Base-by-base conservation (phyloP, 2,113 vertebrate genomes). In the Sprattus sprattus region DNA sequence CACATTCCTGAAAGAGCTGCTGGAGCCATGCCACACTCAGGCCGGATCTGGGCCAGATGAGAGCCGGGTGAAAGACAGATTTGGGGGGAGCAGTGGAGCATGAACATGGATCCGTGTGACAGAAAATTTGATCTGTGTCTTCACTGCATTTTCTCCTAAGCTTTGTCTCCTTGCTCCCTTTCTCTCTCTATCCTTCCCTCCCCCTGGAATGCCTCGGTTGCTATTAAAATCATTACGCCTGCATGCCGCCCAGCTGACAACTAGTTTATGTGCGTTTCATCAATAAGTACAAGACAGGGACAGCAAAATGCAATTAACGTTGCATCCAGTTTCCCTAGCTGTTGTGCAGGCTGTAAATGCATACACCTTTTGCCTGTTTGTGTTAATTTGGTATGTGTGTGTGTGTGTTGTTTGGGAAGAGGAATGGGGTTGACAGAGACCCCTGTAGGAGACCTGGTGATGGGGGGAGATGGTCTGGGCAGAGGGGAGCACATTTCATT, bases 291-390 rank as follows among this genome's bases (percentile, higher is more conserved):
- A 89, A 90, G 89, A 82, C 89, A 88, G 86, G n/a, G 11, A 80
- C 86, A 83, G 86, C 13, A 54, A 83, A 90, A 89, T 88, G 88
- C 88, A 90, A 90, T 90, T 90, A 89, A 82, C 84, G 28, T 87
- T 82, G 85, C 82, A 52, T 57, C 49, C 18, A 64, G 83, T 86
- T 85, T 85, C 83, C 83, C 25, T 84, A 82, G 82, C 82, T 81
- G 84, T 81, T 83, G 83, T 84, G 82, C 81, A 78, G 83, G 85
- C 89, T 67, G 84, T 87, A 89, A 89, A 90, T 88, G 87, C 60
- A 82, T 75, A 84, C 81, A 85, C 84, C n/a, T 60, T 67, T 28
- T 67, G 64, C 9, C 64, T 67, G 64, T 25, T 67, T 67, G 64
- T 67, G 64, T n/a, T 64, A 22, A 25, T n/a, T 2, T 64, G 22